Percentiles rank a stretch among this genome's conserved stretches.
These are phyloP conservation scores for Mystacornis crossleyi DNA, from an alignment of 2,113 vertebrate species.

Conservation along the genomic window DNA sequence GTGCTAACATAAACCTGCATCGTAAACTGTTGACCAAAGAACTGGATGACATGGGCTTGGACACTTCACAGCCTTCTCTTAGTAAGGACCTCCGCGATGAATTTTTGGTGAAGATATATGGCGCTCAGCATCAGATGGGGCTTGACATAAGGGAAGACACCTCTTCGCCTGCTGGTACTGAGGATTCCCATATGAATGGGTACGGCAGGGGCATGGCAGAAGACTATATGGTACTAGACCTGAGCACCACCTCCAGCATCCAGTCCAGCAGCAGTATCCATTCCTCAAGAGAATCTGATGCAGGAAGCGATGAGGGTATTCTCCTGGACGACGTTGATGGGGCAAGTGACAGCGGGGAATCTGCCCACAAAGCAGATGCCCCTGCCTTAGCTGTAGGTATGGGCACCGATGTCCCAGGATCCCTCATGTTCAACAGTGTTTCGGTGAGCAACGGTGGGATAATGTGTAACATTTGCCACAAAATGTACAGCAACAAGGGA, in stretches of 20 bases:
- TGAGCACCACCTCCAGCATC: constrained; percentile 95
- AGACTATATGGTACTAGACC: constrained; percentile 96
- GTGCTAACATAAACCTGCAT: constrained; percentile 99
- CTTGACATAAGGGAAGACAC: constrained; percentile 86
- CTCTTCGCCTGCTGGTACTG: constrained; percentile 85
- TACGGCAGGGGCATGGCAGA: constrained; percentile 86
- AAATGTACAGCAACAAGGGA: constrained; percentile 99
- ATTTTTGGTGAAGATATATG: constrained; percentile 97
- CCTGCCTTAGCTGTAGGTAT: constrained; percentile 74
- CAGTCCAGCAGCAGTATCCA: constrained; percentile 96
- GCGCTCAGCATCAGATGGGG: constrained; percentile 86
- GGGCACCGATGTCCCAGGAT: constrained; percentile 75
- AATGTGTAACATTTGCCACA: constrained; percentile 98
- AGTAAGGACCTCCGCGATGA: constrained; percentile 95
- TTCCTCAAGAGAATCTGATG: constrained; percentile 95
- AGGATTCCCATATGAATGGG: constrained; percentile 90
- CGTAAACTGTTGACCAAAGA: constrained; percentile 99
- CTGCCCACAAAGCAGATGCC: constrained; percentile 77
- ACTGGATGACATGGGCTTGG: constrained; percentile 99
- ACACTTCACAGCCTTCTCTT: constrained; percentile 91
- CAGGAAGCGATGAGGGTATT: constrained; percentile 96
- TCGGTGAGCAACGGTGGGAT: constrained; percentile 87
- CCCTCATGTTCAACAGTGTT: constrained; percentile 85
- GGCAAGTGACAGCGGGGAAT: constrained; percentile 91
- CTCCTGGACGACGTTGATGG: constrained; percentile 94